Percentiles rank a stretch among this genome's conserved stretches.
phyloP scores from a whole-genome alignment of 2,797 vertebrate species.

The Falco berigora region DNA sequence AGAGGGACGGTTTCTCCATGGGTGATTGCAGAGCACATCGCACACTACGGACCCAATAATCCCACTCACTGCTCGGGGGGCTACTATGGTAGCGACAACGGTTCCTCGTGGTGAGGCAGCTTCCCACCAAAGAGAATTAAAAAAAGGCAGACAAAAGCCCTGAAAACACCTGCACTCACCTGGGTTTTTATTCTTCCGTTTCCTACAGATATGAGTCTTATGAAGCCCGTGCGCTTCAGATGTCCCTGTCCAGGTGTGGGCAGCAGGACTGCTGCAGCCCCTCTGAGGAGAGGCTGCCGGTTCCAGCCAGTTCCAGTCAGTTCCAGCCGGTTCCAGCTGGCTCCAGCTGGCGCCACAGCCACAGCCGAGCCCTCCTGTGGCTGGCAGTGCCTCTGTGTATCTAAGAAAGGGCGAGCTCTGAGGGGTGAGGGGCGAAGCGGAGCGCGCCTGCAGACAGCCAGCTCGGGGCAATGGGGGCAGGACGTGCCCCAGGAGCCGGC shows the following conservation, averaged over 20 bases:
- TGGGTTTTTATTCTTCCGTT: background rate
- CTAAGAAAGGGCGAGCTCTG: background rate
- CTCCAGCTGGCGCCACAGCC: background rate
- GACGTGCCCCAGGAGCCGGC: background rate
- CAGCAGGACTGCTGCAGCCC: background rate
- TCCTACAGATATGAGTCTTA: fast-evolving
- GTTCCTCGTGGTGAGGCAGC: background rate
- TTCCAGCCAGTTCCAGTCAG: background rate
- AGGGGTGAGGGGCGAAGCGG: too few relatives aligned
- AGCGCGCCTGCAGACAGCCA: background rate
- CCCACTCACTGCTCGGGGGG: background rate
- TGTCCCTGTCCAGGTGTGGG: fast-evolving
- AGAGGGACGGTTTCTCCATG: background rate
- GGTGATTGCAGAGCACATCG: background rate
- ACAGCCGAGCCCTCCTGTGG: fast-evolving
- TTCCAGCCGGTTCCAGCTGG: background rate
- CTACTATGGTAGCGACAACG: fast-evolving
- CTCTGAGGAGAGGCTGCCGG: background rate
- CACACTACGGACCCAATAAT: fast-evolving
- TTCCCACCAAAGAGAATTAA: background rate
- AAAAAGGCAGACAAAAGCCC: background rate
- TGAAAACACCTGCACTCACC: background rate
- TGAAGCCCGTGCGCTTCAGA: fast-evolving
- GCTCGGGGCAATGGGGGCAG: background rate
- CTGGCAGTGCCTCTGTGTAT: fast-evolving